Conservation (phyloP, 2,888 invertebrate species). For the Alloplasta piceator region DNA sequence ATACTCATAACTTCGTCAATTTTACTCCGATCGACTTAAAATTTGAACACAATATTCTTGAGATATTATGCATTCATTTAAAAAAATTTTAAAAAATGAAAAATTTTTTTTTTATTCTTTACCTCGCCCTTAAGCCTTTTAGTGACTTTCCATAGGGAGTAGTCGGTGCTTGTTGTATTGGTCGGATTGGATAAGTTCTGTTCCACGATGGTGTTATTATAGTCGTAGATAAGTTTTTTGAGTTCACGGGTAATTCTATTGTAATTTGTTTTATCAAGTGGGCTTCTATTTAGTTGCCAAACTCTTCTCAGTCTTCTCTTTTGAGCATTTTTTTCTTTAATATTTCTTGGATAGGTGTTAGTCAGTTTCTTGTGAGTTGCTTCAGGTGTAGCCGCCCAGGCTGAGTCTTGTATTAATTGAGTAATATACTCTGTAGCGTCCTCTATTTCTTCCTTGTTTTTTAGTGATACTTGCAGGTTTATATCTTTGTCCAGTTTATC, state of each 20-base stretch:
- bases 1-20: too few relatives aligned
- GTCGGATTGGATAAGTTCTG: constrained; percentile 29
- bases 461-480: constrained; percentile 6
- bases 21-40: too few relatives aligned
- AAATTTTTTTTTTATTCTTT: too few relatives aligned
- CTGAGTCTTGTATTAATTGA: constrained; percentile 5
- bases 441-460: constrained; percentile 21
- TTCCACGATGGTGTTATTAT: constrained; percentile 23
- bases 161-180: constrained; percentile 28
- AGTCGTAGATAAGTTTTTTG: constrained; percentile 53
- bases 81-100: too few relatives aligned
- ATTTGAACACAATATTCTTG: too few relatives aligned
- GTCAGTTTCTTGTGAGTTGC: neutral
- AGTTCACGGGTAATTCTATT: constrained; percentile 61
- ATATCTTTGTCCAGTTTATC: constrained; percentile 10
- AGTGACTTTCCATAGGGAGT: constrained; percentile 60
- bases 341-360: neutral
- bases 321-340: constrained; percentile 55
- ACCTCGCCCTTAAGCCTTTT: constrained; percentile 37
- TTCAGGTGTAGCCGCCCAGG: constrained; percentile 24
- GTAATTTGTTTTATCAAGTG: constrained; percentile 59
- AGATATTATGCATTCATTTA: too few relatives aligned
- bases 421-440: constrained; percentile 11
- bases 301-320: constrained; percentile 52
- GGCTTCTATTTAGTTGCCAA: constrained; percentile 60